Evolutionary conservation across 2,797 vertebrate genomes (phyloP), one percentile per base, ranked within the genome.

Genomic region (Mus minutoides): DNA sequence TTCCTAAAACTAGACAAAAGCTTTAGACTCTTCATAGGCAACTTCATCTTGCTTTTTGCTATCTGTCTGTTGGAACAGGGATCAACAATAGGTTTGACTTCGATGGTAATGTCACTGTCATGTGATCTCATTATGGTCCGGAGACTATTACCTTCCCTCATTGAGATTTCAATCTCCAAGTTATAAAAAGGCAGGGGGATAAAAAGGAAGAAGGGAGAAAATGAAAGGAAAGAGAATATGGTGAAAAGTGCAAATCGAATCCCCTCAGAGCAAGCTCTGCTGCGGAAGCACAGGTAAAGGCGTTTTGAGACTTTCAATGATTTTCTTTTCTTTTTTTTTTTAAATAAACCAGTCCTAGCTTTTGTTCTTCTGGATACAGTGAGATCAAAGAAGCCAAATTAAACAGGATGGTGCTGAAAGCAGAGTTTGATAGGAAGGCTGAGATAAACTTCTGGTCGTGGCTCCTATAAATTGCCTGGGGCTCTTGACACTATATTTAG

Each of bases 401-500:
- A 96, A 90, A 52, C 85, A 49, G 40, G 31, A 88, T 10, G 26
- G 49, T 34, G 31, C 24, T 85, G 40, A 90, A 87, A 76, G n/a
- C 21, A 80, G n/a, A 93, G 17, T 77, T 64, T 64, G 92, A 88
- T 60, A 79, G 31, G 93, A 96, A 96, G 77, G 29, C 60, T 0
- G n/a, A 94, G 85, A 94, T 82, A 92, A 96, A 64, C 46, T 93
- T 71, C 88, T 90, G 64, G 26, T 43, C 49, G 21, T 8, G 10
- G 31, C 46, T 78, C 31, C 58, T 87, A 34, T 58, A 89, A 97
- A 91, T 21, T 91, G 43, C 85, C 77, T 75, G 22, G 79, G 43
- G 92, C 56, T 90, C 62, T 85, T 29, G 34, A 82, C 31, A 69
- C 56, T 96, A 69, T 95, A 56, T 96, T 97, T 86, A 96, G 77